Evolutionary conservation across 2,797 vertebrate genomes (phyloP).

Genomic region (Sciaenops ocellatus): DNA sequence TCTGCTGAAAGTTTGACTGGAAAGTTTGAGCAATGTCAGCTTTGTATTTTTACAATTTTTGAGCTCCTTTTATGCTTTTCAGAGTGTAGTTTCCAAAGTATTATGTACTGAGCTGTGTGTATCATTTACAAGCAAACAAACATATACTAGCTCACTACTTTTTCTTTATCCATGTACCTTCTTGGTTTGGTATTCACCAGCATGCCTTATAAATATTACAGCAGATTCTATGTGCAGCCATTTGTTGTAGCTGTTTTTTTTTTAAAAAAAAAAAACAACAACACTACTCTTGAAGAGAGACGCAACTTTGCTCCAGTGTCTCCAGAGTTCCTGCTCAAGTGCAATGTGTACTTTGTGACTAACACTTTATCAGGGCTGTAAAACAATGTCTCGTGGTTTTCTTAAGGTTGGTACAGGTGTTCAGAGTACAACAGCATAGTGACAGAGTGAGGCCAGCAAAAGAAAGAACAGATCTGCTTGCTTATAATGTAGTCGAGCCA

Average conservation of each 20-base stretch:
- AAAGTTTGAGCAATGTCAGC: slow-evolving; percentile 42
- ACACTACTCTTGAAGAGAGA: slow-evolving; percentile 3
- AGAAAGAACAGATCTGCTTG: background rate
- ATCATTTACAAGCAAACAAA: slow-evolving; percentile 42
- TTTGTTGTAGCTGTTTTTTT: slow-evolving; percentile 29
- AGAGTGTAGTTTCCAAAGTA: slow-evolving; percentile 21
- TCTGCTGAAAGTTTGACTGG: slow-evolving; percentile 32
- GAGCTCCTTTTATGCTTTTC: slow-evolving; percentile 14
- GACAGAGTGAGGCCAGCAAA: slow-evolving; percentile 19
- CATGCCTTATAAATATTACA: slow-evolving; percentile 40
- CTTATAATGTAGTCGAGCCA: slow-evolving; percentile 11
- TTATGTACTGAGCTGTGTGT: slow-evolving; percentile 1
- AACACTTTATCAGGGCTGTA: slow-evolving; percentile 78
- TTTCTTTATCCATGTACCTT: slow-evolving; percentile 23
- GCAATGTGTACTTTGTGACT: slow-evolving; percentile 79
- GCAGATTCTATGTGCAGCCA: slow-evolving; percentile 18
- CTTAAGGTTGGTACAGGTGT: slow-evolving; percentile 46
- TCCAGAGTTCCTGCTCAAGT: slow-evolving; percentile 39
- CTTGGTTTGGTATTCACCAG: slow-evolving; percentile 50
- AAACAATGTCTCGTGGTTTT: slow-evolving; percentile 71
- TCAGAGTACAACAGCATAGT: slow-evolving; percentile 35
- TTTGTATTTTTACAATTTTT: slow-evolving; percentile 8
- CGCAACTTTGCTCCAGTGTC: slow-evolving; percentile 56
- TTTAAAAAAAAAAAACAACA: background rate
- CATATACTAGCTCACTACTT: slow-evolving; percentile 15